Conservation (phyloP, 2,888 invertebrate species). For the Herminia tarsipennalis region DNA sequence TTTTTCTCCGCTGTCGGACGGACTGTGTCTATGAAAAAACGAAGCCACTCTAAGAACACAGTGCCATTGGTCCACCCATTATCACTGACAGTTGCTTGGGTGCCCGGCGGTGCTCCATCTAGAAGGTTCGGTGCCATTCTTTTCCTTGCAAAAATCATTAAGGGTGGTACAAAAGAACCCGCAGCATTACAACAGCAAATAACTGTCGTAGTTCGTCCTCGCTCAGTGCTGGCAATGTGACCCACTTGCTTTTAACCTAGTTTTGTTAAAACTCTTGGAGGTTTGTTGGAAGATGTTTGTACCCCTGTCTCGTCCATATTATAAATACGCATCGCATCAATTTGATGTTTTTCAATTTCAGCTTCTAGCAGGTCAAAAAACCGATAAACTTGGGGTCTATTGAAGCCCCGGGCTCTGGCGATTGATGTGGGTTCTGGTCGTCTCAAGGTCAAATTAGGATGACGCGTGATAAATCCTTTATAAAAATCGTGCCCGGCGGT, state of each 20-base stretch:
- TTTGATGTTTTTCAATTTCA: neutral
- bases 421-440: neutral
- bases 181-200: neutral
- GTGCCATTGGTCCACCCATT: slow-evolving; percentile 34
- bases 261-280: neutral
- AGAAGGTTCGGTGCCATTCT: neutral
- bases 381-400: neutral
- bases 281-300: neutral
- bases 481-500: neutral
- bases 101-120: slow-evolving; percentile 2
- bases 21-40: slow-evolving; percentile 18
- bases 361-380: neutral
- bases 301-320: neutral
- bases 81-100: neutral
- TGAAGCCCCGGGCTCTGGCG: neutral
- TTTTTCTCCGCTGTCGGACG: slow-evolving; percentile 28
- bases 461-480: neutral
- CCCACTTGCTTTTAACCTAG: neutral
- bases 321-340: neutral
- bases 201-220: neutral
- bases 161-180: neutral
- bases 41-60: slow-evolving; percentile 34
- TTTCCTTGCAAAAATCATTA: neutral
- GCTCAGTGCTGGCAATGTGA: neutral
- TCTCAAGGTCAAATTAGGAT: neutral